Base-by-base conservation (phyloP, 1,140 invertebrate species). In the Vanessa atalanta region DNA sequence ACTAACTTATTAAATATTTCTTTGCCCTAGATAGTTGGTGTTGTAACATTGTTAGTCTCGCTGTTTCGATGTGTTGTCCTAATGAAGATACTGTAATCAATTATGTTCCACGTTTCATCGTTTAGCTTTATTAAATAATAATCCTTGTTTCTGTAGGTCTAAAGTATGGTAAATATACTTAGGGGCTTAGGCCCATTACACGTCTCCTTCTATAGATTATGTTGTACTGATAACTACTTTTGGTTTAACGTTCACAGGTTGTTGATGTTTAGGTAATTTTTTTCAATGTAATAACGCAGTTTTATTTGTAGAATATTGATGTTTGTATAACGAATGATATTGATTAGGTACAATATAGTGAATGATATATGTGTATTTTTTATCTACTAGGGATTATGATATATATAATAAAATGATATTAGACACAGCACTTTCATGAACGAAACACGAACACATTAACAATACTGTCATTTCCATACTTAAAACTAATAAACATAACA, bases 261-360 rank as follows among this genome's bases (percentile, higher is more conserved):
- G 86, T 90, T 89, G 84, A 89, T 91, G 85, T 88, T 89, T 91
- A 89, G 88, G 89, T 92, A 90, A 91, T 80, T 85, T 65, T 82
- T 84, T 85, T 86, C 81, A 89, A 82, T 90, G 85, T 82, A 86
- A 83, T 88, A 87, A 79, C 78, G 78, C 79, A 77, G 73, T 80
- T 79, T 82, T 68, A 73, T 72, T 76, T 61, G 81, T 86, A 88
- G 85, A 72, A 72, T 73, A 70, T 78, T 79, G 71, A 73, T 79
- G 75, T 76, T 77, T 81, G 69, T 70, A 77, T 79, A 82, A 73
- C 72, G 79, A 82, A 83, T 85, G 79, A 77, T 70, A 80, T 16
- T 57, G 53, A 23, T 57, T 57, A 75, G 71, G 65, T 79, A 75
- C 16, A 70, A 69, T 70, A 76, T 82, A 82, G 82, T 82, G 80